phyloP scores from a whole-genome alignment of 2,113 vertebrate genomes.

The Pseudorhombus dupliciocellatus region DNA sequence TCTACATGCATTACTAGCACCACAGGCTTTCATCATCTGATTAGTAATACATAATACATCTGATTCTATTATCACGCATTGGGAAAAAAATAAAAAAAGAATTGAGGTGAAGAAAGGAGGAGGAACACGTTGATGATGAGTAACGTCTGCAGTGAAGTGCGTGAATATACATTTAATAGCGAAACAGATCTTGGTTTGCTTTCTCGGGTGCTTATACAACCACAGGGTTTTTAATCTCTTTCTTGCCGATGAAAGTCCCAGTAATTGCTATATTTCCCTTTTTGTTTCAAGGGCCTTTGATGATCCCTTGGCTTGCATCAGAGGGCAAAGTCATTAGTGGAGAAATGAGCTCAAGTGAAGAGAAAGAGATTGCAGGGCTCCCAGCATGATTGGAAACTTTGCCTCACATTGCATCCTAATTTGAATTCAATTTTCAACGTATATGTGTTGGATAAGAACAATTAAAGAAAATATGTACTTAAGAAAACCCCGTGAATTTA shows the following conservation, averaged over 20 bases:
- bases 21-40: constrained; percentile 79
- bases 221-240: constrained; percentile 80
- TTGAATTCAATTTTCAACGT: constrained; percentile 78
- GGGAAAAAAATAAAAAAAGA: constrained; percentile 43
- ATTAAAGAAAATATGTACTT: constrained; percentile 68
- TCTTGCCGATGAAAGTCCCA: constrained; percentile 81
- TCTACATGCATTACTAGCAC: constrained; percentile 78
- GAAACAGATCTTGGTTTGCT: constrained; percentile 72
- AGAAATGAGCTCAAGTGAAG: constrained; percentile 83
- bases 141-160: constrained; percentile 58
- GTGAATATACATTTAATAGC: constrained; percentile 75
- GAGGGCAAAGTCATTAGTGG: constrained; percentile 84
- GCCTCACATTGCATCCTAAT: constrained; percentile 78
- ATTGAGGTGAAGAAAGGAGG: constrained; percentile 65
- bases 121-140: constrained; percentile 62
- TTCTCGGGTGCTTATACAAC: constrained; percentile 74
- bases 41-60: constrained; percentile 82
- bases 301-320: constrained; percentile 84
- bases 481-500: constrained; percentile 23
- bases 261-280: constrained; percentile 84
- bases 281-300: constrained; percentile 85
- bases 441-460: constrained; percentile 72
- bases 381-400: constrained; percentile 82
- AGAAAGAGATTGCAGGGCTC: constrained; percentile 80
- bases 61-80: constrained; percentile 75